These are phyloP conservation scores for Xiphorhynchus elegans DNA, from an alignment of 2,113 vertebrate species.

Conservation along the genomic window DNA sequence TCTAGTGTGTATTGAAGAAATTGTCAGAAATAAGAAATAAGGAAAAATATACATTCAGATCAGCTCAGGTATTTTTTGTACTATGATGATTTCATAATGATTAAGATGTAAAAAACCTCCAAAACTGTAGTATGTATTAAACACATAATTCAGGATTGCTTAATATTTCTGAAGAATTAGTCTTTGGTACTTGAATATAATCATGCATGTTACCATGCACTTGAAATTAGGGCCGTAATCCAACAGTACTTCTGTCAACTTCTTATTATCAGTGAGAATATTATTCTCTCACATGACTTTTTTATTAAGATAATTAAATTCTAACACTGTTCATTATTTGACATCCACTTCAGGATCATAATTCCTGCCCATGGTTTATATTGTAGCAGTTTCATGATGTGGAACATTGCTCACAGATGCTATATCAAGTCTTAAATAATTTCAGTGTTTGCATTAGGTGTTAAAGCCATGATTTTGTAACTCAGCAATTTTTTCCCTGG, in stretches of 20 bases:
- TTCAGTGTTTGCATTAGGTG: background rate
- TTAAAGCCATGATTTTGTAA: background rate
- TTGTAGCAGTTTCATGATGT: background rate
- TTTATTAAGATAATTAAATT: background rate
- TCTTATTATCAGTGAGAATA: background rate
- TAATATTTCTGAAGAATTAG: background rate
- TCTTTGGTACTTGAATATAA: background rate
- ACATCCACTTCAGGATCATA: background rate
- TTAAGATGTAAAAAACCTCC: background rate
- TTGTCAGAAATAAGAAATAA: background rate
- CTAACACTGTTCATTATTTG: background rate
- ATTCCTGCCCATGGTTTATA: background rate
- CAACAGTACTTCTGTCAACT: background rate
- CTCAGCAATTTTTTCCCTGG: background rate
- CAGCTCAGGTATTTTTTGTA: background rate
- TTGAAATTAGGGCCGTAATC: background rate
- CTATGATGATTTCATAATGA: background rate
- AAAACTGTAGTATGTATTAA: background rate
- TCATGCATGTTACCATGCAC: background rate
- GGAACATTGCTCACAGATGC: background rate
- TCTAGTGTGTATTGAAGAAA: background rate
- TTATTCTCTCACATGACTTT: background rate
- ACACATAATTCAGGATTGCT: background rate
- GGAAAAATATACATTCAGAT: background rate
- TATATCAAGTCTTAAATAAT: background rate